These are phyloP conservation scores for Oligia strigilis DNA, from an alignment of 2,888 invertebrate species.

Conservation along the genomic window DNA sequence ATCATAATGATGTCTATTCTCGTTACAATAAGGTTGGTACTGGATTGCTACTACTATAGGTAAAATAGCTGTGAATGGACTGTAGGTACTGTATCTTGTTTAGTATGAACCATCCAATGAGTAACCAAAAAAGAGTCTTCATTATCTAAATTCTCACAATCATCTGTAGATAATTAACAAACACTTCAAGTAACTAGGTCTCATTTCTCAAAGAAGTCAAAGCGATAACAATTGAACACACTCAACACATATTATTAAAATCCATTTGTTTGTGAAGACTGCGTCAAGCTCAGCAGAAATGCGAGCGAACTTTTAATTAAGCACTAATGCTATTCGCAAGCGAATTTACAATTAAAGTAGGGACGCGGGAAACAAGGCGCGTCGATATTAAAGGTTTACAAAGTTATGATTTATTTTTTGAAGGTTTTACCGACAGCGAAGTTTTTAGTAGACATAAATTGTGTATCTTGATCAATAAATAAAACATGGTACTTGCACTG, in stretches of 20 bases:
- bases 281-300: slow-evolving; percentile 75
- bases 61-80: too few species aligned
- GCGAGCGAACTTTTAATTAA: slow-evolving; percentile 88
- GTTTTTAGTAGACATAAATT: not conserved
- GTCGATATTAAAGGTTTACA: slow-evolving; percentile 64
- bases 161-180: slow-evolving; percentile 11
- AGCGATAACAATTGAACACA: slow-evolving; percentile 24
- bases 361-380: slow-evolving; percentile 63
- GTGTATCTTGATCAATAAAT: not conserved
- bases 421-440: not conserved
- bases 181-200: not conserved
- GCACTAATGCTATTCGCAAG: slow-evolving; percentile 85
- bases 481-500: not conserved
- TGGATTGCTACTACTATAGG: too few species aligned
- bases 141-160: not conserved
- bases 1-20: too few species aligned
- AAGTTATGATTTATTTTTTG: not conserved
- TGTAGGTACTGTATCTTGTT: too few species aligned
- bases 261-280: slow-evolving; percentile 74
- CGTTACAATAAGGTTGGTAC: too few species aligned
- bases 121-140: too few species aligned
- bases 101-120: too few species aligned
- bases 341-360: slow-evolving; percentile 83
- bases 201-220: not conserved
- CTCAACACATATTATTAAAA: slow-evolving; percentile 16